Evolutionary conservation across 2,797 vertebrate species (phyloP).

Genomic region (Sebastes taczanowskii): DNA sequence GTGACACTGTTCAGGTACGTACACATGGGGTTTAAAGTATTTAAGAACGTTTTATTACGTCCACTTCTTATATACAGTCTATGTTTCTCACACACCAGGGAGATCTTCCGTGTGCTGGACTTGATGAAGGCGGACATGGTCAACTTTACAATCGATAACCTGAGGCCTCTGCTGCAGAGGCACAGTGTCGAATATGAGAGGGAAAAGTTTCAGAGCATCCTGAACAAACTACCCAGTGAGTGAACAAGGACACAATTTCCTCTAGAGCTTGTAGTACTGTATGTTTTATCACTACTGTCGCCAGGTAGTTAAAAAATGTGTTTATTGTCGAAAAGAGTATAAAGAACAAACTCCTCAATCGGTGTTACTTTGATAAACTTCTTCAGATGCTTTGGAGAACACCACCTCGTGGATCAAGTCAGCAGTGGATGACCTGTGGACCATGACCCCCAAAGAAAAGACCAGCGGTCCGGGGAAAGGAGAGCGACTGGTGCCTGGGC

Average conservation of each 20-base stretch:
- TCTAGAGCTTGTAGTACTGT: neutral
- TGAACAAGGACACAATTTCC: neutral
- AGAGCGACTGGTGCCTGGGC: conserved; percentile 81
- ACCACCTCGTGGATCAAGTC: conserved; percentile 93
- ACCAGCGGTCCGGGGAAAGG: conserved; percentile 69
- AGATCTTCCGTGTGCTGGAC: conserved; percentile 83
- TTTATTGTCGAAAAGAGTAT: neutral
- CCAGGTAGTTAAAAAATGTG: neutral
- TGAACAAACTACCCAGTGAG: conserved; percentile 82
- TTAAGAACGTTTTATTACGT: neutral
- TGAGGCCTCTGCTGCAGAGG: conserved; percentile 75
- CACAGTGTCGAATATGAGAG: conserved; percentile 80
- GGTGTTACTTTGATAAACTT: neutral
- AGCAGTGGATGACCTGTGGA: conserved; percentile 84
- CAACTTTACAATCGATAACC: conserved; percentile 69
- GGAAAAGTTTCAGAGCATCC: conserved; percentile 78
- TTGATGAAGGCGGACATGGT: conserved; percentile 81
- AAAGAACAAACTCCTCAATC: neutral
- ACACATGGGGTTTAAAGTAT: neutral
- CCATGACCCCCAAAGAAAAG: conserved; percentile 63
- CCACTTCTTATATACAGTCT: too few species aligned
- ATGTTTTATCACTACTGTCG: neutral
- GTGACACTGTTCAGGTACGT: conserved; percentile 87
- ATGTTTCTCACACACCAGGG: conserved; percentile 57
- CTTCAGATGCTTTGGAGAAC: conserved; percentile 86